Evolutionary conservation across 1,140 invertebrate species (phyloP), one percentile per base, ranked within the genome.

Genomic region (Charaxes varanes): DNA sequence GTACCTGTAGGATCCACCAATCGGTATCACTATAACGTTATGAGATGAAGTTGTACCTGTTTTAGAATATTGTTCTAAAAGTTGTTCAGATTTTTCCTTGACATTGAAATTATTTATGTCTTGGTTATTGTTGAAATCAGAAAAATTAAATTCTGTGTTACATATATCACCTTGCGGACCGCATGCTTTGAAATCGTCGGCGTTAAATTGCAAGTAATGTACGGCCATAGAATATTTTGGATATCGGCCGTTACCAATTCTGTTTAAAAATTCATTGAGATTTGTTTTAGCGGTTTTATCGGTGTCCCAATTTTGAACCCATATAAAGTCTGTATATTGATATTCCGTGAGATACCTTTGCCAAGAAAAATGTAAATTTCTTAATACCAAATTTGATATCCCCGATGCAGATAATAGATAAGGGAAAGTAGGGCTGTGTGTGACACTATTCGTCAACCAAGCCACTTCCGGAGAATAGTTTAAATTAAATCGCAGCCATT

Each of bases 1-100:
- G 61, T 92, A 95, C 2, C 90, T 84, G 63, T 94, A 94, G 58
- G 94, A 91, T 56, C 94, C 93, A 0, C 94, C 94, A 1, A 95
- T 69, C 0, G 92, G 92, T 65, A 94, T 91, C 15, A 96, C 82
- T 0, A 93, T 89, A 0, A 93, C 89, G 54, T 95, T 94, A 64
- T 95, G 92, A 6, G 90, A 86, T 50, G 92, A 91, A n/a, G 94
- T 70, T 0, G 92, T 93, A 2, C 91, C 93, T 1, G 92, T 92
- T 57, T 91, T 87, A 1, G 91, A 91, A 62, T 94, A 94, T 55
- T 95, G 92, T 50, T 93, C 91, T 2, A 95, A 63, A n/a, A 96
- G 69, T 6, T 90, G 69, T 64, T 93, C 91, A 0, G 93, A 90
- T 83, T 93, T 93, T 36, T 88, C 85, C 65, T 92, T 90, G 0